Base-by-base conservation (phyloP, 1,140 invertebrate genomes). In the Gonatopus flavifemur region DNA sequence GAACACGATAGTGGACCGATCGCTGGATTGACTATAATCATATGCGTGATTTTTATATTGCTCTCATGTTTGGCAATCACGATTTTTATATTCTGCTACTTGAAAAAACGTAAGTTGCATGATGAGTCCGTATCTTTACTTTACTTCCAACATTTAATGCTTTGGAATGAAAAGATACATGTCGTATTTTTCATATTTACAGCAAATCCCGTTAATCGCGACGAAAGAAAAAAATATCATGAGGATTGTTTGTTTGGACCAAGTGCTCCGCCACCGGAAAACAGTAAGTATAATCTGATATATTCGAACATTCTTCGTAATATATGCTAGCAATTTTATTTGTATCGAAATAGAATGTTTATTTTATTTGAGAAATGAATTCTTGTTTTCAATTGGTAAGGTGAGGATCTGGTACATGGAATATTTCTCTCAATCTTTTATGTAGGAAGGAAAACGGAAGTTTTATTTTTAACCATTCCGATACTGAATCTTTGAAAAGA, bases 181-280 rank as follows among this genome's bases (percentile, higher is more conserved):
- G 15, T 32, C 18, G 2, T 28, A 12, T 59, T 59, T 38, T 55
- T 63, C 48, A 57, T 55, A 20, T 35, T 32, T 12, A 46, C 41
- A 37, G 51, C 36, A 10, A 54, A 44, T 30, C 47, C 33, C 10
- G 53, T 47, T 18, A 35, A 54, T 7, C 42, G 38, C 12, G 52
- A 57, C n/a, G n/a, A n/a, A n/a, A n/a, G n/a, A n/a, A n/a, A n/a
- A 38, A 40, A 36, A 7, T 48, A 32, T 36, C 25, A 36, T 21
- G 57, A 57, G 42, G 45, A 66, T 41, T 52, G 48, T 43, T 47
- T 48, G 37, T 57, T 52, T 28, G 49, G 53, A 53, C 66, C 66
- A 6, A 68, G 53, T 51, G 66, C 66, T 13, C 66, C 66, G 5
- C 59, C 63, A 43, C 38, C 57, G 30, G 66, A 66, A 55, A 64